Percentiles rank a stretch among this genome's conserved stretches.
Conservation (phyloP, 2,888 invertebrate genomes). For the Eupithecia abbreviata region DNA sequence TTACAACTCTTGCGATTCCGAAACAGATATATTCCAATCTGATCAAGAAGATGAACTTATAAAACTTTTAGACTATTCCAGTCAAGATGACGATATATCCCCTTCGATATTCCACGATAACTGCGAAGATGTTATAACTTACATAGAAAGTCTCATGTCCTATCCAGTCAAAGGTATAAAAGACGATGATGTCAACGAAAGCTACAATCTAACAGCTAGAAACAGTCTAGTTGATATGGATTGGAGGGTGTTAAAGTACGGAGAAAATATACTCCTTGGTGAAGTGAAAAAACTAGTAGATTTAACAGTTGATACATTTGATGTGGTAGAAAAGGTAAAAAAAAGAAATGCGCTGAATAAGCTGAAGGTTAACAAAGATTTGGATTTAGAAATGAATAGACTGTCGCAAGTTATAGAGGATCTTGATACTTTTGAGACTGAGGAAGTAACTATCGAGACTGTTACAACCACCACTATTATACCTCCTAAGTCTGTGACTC, state of each 20-base stretch:
- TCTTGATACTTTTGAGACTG: constrained; percentile 63
- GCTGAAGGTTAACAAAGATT: constrained; percentile 65
- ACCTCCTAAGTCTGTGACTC: constrained; percentile 19
- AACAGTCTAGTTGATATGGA: constrained; percentile 78
- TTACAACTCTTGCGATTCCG: constrained; percentile 84
- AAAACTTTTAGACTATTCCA: constrained; percentile 88
- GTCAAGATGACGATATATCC: constrained; percentile 84
- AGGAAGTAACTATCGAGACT: constrained; percentile 52
- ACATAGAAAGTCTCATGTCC: constrained; percentile 69
- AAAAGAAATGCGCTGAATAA: constrained; percentile 61
- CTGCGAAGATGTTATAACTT: constrained; percentile 74
- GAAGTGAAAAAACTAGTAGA: constrained; percentile 76
- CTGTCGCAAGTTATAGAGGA: constrained; percentile 76
- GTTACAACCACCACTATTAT: constrained; percentile 47
- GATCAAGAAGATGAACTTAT: constrained; percentile 91
- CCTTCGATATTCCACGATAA: constrained; percentile 77
- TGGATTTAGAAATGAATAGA: constrained; percentile 78
- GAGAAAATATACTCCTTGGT: constrained; percentile 77
- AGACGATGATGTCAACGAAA: constrained; percentile 68
- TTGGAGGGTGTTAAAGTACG: constrained; percentile 78
- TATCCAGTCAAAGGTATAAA: constrained; percentile 54
- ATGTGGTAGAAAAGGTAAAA: constrained; percentile 61
- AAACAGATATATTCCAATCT: constrained; percentile 90
- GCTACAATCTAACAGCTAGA: constrained; percentile 71
- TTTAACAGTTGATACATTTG: constrained; percentile 60